Percentiles rank a stretch among this genome's conserved stretches.
These are phyloP conservation scores for Fistularia commersonii DNA, from an alignment of 2,797 vertebrate species.

Conservation along the genomic window DNA sequence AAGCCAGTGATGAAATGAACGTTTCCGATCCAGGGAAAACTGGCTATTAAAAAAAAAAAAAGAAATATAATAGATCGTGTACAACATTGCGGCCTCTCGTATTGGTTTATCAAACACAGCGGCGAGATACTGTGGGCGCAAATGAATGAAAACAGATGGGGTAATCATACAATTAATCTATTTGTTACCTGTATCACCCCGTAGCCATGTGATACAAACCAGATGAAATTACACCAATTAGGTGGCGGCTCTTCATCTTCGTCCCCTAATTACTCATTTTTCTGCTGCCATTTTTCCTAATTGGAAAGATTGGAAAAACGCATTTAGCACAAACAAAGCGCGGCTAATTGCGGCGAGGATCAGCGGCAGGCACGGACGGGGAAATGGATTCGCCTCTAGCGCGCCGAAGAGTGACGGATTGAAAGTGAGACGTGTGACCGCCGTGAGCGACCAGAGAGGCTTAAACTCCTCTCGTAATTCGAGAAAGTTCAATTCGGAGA, in stretches of 20 bases:
- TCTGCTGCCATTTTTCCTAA: slow-evolving; percentile 61
- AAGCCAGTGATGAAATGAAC: slow-evolving; percentile 28
- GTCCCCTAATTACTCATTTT: slow-evolving; percentile 63
- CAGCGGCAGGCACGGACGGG: background rate
- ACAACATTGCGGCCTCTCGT: slow-evolving; percentile 5
- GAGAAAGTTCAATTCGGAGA: too few species aligned
- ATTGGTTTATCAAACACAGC: slow-evolving; percentile 2
- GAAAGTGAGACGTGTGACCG: too few species aligned
- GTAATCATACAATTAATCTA: slow-evolving; percentile 58
- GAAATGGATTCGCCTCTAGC: background rate
- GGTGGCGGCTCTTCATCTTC: slow-evolving; percentile 44
- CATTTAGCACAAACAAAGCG: slow-evolving; percentile 60
- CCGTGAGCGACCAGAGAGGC: too few species aligned
- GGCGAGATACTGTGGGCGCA: slow-evolving; percentile 12
- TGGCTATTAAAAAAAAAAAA: slow-evolving; percentile 12
- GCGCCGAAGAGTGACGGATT: too few species aligned
- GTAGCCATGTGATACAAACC: slow-evolving; percentile 47
- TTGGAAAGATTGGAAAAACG: slow-evolving; percentile 66
- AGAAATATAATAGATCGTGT: background rate
- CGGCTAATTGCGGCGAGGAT: slow-evolving; percentile 49
- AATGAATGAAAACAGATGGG: slow-evolving; percentile 37
- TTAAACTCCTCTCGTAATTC: too few species aligned
- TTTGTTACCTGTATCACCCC: slow-evolving; percentile 54
- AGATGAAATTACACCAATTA: slow-evolving; percentile 65
- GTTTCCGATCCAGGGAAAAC: slow-evolving; percentile 19